Percentiles rank a stretch among this genome's conserved stretches.
phyloP scores from a whole-genome alignment of 2,113 vertebrate genomes.

The Menidia beryllina region DNA sequence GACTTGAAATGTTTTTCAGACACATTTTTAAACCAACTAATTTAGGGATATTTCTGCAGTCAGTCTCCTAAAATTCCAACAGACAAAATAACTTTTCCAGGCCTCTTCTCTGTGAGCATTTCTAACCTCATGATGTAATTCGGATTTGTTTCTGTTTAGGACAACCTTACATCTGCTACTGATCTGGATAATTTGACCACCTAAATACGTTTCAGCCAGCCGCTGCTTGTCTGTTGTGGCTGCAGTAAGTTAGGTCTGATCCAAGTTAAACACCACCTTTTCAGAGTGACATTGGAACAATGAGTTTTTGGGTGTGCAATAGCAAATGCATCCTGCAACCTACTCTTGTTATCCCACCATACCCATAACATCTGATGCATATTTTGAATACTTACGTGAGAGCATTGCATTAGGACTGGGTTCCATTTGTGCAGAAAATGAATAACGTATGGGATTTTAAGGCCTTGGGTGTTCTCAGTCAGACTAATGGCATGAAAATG shows the following conservation, averaged over 20 bases:
- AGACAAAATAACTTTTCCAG: slow-evolving; percentile 39
- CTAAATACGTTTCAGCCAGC: slow-evolving; percentile 60
- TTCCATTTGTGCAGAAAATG: slow-evolving; percentile 63
- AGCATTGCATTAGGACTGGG: slow-evolving; percentile 46
- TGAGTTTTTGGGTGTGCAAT: slow-evolving; percentile 28
- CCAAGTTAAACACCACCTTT: slow-evolving; percentile 55
- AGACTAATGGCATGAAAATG: slow-evolving; percentile 60
- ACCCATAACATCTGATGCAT: slow-evolving; percentile 54
- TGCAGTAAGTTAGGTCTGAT: slow-evolving; percentile 37
- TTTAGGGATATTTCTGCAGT: not conserved
- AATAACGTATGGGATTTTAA: slow-evolving; percentile 61
- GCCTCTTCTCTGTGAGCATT: slow-evolving; percentile 33
- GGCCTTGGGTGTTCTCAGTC: slow-evolving; percentile 57
- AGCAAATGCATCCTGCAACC: slow-evolving; percentile 20
- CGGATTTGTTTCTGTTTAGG: slow-evolving; percentile 57
- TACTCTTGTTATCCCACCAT: slow-evolving; percentile 13
- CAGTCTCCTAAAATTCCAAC: slow-evolving; percentile 5
- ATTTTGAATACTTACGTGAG: slow-evolving; percentile 53
- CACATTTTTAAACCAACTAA: not conserved
- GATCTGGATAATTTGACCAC: slow-evolving; percentile 77
- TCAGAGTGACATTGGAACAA: slow-evolving; percentile 30
- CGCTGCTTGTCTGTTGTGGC: slow-evolving; percentile 41
- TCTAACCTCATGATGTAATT: slow-evolving; percentile 75
- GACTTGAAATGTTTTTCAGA: not conserved
- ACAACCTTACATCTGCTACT: slow-evolving; percentile 80